A percentile compares a stretch with the other conserved stretches of the same genome.
phyloP scores from a whole-genome alignment of 2,797 vertebrate species.

The Ctenosaura bakeri region DNA sequence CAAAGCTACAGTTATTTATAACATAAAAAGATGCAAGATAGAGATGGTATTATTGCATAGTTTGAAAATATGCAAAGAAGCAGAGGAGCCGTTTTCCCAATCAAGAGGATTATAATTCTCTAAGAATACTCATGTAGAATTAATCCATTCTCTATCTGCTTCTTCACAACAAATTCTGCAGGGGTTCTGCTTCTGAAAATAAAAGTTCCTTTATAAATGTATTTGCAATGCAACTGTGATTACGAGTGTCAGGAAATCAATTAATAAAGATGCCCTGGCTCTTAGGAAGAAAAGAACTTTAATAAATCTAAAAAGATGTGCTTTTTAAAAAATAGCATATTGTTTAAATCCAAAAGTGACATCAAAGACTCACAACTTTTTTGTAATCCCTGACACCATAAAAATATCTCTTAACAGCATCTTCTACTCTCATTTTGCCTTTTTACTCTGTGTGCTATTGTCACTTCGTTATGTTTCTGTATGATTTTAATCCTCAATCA shows the following conservation, averaged over 20 bases:
- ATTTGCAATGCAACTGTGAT: slow-evolving; percentile 74
- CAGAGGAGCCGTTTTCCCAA: slow-evolving; percentile 54
- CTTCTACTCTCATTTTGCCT: slow-evolving; percentile 49
- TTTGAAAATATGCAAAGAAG: slow-evolving; percentile 42
- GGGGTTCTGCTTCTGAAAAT: slow-evolving; percentile 55
- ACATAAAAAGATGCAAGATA: slow-evolving; percentile 51
- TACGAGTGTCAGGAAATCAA: slow-evolving; percentile 73
- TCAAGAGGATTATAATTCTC: slow-evolving; percentile 63
- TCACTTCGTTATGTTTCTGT: slow-evolving; percentile 54
- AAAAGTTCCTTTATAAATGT: slow-evolving; percentile 63
- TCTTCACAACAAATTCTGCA: slow-evolving; percentile 52
- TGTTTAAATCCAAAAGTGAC: slow-evolving; percentile 64
- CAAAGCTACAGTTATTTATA: slow-evolving; percentile 64
- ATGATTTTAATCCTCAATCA: slow-evolving; percentile 73
- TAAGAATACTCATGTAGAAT: slow-evolving; percentile 53
- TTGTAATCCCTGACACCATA: slow-evolving; percentile 53
- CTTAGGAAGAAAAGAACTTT: slow-evolving; percentile 57
- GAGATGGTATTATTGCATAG: slow-evolving; percentile 26
- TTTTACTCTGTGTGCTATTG: slow-evolving; percentile 40
- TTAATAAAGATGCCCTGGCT: slow-evolving; percentile 74
- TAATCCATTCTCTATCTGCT: slow-evolving; percentile 59
- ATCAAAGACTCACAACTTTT: slow-evolving; percentile 58
- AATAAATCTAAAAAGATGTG: slow-evolving; percentile 69
- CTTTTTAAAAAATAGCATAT: slow-evolving; percentile 51
- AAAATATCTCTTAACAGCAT: slow-evolving; percentile 62